Evolutionary conservation across 2,113 vertebrate genomes (phyloP), one percentile per base, ranked within the genome.

Genomic region (Cromileptes altivelis): DNA sequence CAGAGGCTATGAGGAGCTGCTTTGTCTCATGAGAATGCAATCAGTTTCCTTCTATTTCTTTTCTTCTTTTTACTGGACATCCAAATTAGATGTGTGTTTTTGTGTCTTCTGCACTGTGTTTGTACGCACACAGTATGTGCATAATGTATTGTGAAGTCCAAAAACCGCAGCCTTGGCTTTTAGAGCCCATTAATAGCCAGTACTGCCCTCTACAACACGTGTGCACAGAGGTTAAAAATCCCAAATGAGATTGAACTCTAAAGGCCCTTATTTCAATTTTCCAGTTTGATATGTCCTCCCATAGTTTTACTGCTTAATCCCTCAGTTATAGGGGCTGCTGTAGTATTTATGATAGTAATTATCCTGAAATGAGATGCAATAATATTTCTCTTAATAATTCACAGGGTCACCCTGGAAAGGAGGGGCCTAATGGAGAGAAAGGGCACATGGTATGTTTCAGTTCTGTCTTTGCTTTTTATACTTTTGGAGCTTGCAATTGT

Each of bases 361-460:
- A 88, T 81, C 11, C 68, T 67, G 61, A 75, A 47, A 84, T 82
- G 84, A 89, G 64, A 70, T 81, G 49, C 67, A 70, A 86, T 92
- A 86, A 89, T 89, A 78, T 89, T 88, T 53, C 55, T 89, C 14
- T 87, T 62, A 90, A 91, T 85, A 81, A 42, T 88, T 85, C 21
- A 83, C 81, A 99, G 98, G 98, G 98, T 85, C 98, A 99, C 87
- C 98, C 98, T 50, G 98, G 98, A 90, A 99, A 99, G 93, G 98
- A 99, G 89, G 98, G 98, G 27, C 98, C 98, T 57, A 50, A 93
- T 3, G 98, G 98, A 86, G 98, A 99, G 87, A 99, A 99, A 91
- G 98, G 98, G 37, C 95, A 95, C 65, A 81, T 97, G 97, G 98
- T 99, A 37, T 78, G 86, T 76, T 81, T 73, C 15, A 27, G 78